Evolutionary conservation across 2,113 vertebrate species (phyloP).

Genomic region (Theristicus caerulescens): DNA sequence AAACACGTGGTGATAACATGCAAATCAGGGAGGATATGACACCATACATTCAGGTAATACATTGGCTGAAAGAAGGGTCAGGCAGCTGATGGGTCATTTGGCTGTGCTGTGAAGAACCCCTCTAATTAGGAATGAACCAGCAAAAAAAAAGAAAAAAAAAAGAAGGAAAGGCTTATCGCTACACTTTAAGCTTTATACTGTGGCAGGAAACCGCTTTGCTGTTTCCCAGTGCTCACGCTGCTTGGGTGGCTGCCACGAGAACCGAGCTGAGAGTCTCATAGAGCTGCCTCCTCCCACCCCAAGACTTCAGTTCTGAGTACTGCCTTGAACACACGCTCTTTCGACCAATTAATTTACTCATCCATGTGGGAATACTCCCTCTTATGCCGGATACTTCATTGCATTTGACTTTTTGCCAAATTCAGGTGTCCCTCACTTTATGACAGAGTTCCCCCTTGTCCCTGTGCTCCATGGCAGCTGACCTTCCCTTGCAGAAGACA

Average conservation of each 20-base stretch:
- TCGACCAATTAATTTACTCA: too few species aligned
- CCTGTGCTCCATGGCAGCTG: too few species aligned
- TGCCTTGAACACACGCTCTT: too few species aligned
- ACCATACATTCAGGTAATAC: fast-evolving
- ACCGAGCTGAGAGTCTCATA: not conserved
- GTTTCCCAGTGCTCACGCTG: fast-evolving
- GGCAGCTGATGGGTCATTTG: not conserved
- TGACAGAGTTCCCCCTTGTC: not conserved
- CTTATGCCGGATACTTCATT: not conserved
- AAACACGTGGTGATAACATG: not conserved
- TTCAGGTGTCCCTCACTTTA: not conserved
- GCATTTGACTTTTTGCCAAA: not conserved
- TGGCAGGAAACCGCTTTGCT: not conserved
- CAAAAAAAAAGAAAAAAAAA: too few species aligned
- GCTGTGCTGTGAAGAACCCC: not conserved
- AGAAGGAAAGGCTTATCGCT: not conserved
- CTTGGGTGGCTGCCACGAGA: not conserved
- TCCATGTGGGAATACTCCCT: too few species aligned
- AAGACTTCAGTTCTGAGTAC: not conserved
- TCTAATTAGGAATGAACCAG: not conserved
- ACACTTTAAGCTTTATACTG: not conserved
- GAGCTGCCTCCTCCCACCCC: not conserved
- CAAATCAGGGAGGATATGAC: not conserved
- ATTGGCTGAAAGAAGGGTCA: not conserved
- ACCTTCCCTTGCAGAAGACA: not conserved